Evolutionary conservation across 2,888 invertebrate species (phyloP).

Genomic region (Cheilosia urbana): DNA sequence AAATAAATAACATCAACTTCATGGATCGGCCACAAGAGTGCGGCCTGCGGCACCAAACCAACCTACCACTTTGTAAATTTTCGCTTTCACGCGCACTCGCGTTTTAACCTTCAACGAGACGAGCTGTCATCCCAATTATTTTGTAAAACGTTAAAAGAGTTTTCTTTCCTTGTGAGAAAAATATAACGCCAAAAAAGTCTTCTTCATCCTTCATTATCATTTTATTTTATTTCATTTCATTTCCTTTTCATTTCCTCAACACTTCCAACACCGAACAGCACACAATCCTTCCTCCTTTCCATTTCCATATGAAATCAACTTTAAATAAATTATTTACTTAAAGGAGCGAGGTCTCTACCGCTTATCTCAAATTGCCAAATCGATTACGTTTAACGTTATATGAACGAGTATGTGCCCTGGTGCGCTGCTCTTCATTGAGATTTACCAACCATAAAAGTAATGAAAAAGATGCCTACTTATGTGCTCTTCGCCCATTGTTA

Average conservation of each 20-base stretch:
- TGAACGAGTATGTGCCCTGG: constrained; percentile 1
- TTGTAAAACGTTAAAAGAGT: too few species aligned
- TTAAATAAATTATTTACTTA: constrained; percentile 19
- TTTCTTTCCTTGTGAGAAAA: too few species aligned
- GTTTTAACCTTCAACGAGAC: too few species aligned
- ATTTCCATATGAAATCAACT: background rate
- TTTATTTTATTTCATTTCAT: too few species aligned
- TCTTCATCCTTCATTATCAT: too few species aligned
- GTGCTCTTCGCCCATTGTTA: constrained; percentile 52
- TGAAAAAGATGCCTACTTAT: constrained; percentile 67
- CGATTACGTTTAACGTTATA: constrained; percentile 24
- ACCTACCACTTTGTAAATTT: too few species aligned
- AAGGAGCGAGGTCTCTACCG: constrained; percentile 12
- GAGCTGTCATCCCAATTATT: too few species aligned
- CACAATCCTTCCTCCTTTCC: background rate
- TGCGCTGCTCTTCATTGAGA: constrained; percentile 25
- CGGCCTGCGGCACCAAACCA: too few species aligned
- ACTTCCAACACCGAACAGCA: background rate
- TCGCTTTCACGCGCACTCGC: too few species aligned
- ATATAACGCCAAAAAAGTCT: too few species aligned
- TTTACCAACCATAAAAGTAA: constrained; percentile 59
- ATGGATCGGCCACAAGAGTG: too few species aligned
- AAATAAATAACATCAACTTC: too few species aligned
- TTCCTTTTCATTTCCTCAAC: background rate
- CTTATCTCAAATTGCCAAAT: constrained; percentile 48